Percentiles rank a stretch among this genome's conserved stretches.
Evolutionary conservation across 2,888 invertebrate genomes (phyloP).

Genomic region (Pyrgus malvae): DNA sequence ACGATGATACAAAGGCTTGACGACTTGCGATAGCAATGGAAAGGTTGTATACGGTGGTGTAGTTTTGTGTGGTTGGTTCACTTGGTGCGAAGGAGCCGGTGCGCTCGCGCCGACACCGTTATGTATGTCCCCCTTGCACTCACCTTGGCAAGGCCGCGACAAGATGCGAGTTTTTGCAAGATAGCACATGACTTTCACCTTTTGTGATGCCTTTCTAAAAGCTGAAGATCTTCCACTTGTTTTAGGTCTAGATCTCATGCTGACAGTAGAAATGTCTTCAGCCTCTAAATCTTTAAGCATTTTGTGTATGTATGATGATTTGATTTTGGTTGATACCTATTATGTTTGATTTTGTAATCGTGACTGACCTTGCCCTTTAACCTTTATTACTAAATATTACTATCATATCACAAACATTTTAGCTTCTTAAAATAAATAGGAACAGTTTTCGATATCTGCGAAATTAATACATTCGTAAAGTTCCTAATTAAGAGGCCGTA

Average conservation of each 20-base stretch:
- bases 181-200: slow-evolving; percentile 79
- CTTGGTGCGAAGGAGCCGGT: slow-evolving; percentile 48
- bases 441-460: no score
- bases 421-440: no score
- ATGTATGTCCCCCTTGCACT: slow-evolving; percentile 76
- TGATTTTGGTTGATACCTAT: background rate
- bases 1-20: slow-evolving; percentile 17
- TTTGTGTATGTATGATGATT: background rate
- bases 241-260: slow-evolving; percentile 29
- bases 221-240: slow-evolving; percentile 43
- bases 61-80: slow-evolving; percentile 42
- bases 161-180: slow-evolving; percentile 78
- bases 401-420: background rate
- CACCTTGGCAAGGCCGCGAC: slow-evolving; percentile 79
- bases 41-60: slow-evolving; percentile 39
- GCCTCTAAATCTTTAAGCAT: background rate
- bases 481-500: no score
- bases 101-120: slow-evolving; percentile 62
- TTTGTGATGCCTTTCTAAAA: slow-evolving; percentile 77
- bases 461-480: no score
- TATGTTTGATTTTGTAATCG: background rate
- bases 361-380: background rate
- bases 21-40: slow-evolving; percentile 7
- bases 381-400: background rate
- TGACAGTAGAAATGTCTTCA: slow-evolving; percentile 2